Evolutionary conservation across 2,797 vertebrate species (phyloP).

Genomic region (Sylvia borin): DNA sequence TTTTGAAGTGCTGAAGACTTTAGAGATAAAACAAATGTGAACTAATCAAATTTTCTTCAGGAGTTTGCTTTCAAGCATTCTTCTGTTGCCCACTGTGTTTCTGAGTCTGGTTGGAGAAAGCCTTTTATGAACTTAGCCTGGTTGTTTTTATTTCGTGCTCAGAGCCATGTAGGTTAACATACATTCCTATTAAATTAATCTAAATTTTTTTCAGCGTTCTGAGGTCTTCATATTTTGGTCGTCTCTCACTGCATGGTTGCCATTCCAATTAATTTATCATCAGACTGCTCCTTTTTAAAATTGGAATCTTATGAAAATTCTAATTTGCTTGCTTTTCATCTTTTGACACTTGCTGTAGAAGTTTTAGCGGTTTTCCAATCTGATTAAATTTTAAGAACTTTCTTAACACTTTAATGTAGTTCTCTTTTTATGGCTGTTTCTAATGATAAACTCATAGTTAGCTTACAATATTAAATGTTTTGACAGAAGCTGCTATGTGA

Average conservation of each 20-base stretch:
- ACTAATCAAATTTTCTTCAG: neutral
- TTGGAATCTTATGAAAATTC: neutral
- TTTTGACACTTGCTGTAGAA: neutral
- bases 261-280: neutral
- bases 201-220: neutral
- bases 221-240: neutral
- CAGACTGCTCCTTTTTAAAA: neutral
- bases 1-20: neutral
- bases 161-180: neutral
- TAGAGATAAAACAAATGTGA: neutral
- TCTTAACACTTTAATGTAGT: neutral
- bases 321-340: constrained; percentile 11
- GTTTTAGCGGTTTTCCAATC: neutral
- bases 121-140: neutral
- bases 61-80: neutral
- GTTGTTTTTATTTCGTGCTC: neutral
- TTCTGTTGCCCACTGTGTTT: neutral
- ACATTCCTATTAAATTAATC: neutral
- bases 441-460: neutral
- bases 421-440: neutral
- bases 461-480: neutral
- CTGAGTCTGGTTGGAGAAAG: neutral
- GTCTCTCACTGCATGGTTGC: neutral
- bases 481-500: neutral
- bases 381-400: neutral